Percentiles rank a stretch among this genome's conserved stretches.
These are phyloP conservation scores for Digitonthophagus gazella DNA, from an alignment of 2,888 invertebrate genomes.

Conservation along the genomic window DNA sequence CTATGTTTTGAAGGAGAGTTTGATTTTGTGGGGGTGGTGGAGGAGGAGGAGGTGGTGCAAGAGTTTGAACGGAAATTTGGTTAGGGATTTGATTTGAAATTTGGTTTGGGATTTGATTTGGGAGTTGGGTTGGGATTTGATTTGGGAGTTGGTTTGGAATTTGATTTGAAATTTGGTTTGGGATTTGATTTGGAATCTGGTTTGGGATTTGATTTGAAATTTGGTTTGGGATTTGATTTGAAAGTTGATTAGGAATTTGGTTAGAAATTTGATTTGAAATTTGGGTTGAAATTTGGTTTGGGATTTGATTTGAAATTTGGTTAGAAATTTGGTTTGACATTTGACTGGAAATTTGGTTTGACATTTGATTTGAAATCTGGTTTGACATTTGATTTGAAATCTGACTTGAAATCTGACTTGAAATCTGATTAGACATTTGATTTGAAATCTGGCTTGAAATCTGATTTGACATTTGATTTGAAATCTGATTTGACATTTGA, in stretches of 20 bases:
- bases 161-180: conserved; percentile 15
- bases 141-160: not conserved
- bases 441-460: conserved; percentile 25
- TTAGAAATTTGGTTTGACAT: not conserved
- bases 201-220: not conserved
- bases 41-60: conserved; percentile 31
- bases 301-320: not conserved
- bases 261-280: conserved; percentile 28
- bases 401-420: not conserved
- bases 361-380: conserved; percentile 34
- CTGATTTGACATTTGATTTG: conserved; percentile 33
- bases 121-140: not conserved
- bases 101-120: not conserved
- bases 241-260: not conserved
- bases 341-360: conserved; percentile 13
- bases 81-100: conserved; percentile 35
- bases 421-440: not conserved
- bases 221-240: not conserved
- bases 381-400: not conserved
- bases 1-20: conserved; percentile 23
- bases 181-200: conserved; percentile 34
- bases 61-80: conserved; percentile 27
- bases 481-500: conserved; percentile 22
- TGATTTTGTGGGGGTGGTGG: conserved; percentile 36
- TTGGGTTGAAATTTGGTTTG: not conserved